Conservation (phyloP, 2,113 vertebrate species). For the Petaurus breviceps region DNA sequence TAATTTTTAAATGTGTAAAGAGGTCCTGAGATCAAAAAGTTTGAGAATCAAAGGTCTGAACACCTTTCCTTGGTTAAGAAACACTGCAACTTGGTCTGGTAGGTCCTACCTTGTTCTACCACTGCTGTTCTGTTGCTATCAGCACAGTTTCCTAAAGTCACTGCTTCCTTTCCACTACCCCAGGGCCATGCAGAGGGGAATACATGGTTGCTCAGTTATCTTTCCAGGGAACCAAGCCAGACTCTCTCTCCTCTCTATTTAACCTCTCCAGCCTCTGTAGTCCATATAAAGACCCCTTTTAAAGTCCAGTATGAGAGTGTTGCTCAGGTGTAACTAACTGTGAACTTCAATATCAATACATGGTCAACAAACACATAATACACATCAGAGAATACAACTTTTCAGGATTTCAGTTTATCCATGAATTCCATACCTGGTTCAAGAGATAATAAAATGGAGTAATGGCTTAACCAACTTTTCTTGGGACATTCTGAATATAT, state of each 20-base stretch:
- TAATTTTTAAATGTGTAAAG: too few species aligned
- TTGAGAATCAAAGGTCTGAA: too few species aligned
- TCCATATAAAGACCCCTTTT: too few species aligned
- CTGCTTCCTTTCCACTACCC: background rate
- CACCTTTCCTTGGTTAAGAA: too few species aligned
- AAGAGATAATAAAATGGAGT: background rate
- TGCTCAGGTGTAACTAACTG: background rate
- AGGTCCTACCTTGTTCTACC: too few species aligned
- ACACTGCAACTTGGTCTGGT: too few species aligned
- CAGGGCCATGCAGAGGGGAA: too few species aligned
- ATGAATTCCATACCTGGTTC: background rate
- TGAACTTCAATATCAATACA: background rate
- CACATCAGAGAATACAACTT: background rate
- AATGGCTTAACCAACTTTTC: background rate
- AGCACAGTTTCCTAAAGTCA: too few species aligned
- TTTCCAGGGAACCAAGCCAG: background rate
- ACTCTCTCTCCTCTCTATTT: background rate
- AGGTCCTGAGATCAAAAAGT: too few species aligned
- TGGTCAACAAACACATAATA: background rate
- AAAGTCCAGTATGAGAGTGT: background rate
- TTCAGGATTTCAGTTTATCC: background rate
- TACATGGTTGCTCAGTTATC: background rate
- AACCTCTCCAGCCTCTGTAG: background rate
- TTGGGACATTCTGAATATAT: background rate
- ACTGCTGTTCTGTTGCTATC: too few species aligned